Evolutionary conservation across 2,888 invertebrate species (phyloP).

Genomic region (Digitonthophagus gazella): DNA sequence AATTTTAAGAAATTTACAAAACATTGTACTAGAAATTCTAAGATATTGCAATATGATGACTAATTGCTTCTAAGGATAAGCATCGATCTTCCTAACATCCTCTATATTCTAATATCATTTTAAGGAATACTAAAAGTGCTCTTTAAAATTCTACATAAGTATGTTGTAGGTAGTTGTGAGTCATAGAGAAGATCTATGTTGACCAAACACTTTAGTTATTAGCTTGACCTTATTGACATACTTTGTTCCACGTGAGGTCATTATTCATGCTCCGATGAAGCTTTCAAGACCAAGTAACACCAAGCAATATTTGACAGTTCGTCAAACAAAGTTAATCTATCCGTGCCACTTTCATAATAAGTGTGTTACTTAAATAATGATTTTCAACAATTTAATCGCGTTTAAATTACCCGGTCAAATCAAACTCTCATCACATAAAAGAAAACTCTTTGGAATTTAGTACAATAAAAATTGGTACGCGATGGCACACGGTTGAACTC

Average conservation of each 20-base stretch:
- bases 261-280: background rate
- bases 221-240: background rate
- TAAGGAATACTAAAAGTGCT: no score
- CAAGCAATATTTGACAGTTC: background rate
- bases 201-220: background rate
- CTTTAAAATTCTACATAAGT: no score
- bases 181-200: no score
- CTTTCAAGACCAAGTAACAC: background rate
- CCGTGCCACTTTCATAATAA: background rate
- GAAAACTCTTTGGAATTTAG: no score
- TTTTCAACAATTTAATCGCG: background rate
- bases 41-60: no score
- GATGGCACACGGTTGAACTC: background rate
- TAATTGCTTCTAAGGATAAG: no score
- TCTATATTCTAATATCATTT: no score
- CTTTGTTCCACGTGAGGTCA: background rate
- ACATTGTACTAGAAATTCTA: no score
- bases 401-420: no score
- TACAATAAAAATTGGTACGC: background rate
- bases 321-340: background rate
- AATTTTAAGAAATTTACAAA: no score
- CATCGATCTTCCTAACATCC: no score
- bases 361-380: background rate
- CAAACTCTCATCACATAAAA: background rate
- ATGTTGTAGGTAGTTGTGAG: no score